Base-by-base conservation (phyloP, 2,797 vertebrate species). In the Lacerta bilineata region DNA sequence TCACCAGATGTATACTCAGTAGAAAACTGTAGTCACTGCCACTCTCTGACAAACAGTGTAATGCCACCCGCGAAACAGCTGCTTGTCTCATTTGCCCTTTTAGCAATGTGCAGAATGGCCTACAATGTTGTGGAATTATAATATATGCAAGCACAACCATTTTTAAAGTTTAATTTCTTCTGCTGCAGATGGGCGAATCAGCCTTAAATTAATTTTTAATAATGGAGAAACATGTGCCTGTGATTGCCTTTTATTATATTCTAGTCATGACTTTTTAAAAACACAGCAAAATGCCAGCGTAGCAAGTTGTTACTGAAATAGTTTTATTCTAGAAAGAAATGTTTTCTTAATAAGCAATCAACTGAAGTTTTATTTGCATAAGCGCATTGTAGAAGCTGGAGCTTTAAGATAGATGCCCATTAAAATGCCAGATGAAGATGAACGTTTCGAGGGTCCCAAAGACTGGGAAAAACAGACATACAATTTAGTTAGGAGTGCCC, bases 181-280 rank as follows among this genome's bases (percentile, higher is more conserved):
- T 66, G 27, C 27, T 69, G 78, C 43, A 55, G 10, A 80, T 72
- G 36, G 20, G 64, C 43, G 50, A 78, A 43, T 6, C 17, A 50
- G 5, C 8, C 36, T 61, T 76, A 46, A 83, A 68, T 36, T 5
- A 39, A 59, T 46, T 39, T 80, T 87, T 76, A 68, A 50, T 77
- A 68, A 36, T 46, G 50, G 41, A 33, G 50, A 43, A 72, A 59
- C 25, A 61, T 46, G 5, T 79, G 50, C 9, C 66, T 23, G 8
- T 79, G 23, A 84, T 80, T 88, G 66, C 29, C n/a, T 80, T 84
- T 79, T 55, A 18, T 43, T 64, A 33, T 43, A 88, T 59, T 61
- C 36, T 23, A 36, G 3, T 61, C 69, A 61, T 33, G 46, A 5
- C 50, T 4, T 8, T 66, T 77, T 66, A 41, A 43, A 76, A 64